Evolutionary conservation across 2,113 vertebrate genomes (phyloP), one percentile per base, ranked within the genome.

Genomic region (Scomber japonicus): DNA sequence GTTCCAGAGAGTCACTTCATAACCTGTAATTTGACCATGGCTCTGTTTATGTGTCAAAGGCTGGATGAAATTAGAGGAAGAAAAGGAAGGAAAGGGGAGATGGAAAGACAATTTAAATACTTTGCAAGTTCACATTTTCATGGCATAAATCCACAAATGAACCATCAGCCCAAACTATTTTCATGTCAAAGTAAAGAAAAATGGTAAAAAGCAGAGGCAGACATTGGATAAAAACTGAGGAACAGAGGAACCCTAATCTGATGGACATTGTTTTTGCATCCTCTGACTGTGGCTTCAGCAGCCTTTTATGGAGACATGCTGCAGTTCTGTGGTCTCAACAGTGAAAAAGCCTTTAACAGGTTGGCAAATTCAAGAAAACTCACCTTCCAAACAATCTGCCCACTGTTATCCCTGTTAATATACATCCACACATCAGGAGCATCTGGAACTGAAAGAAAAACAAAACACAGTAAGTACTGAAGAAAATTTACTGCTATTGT

Each of bases 331-430:
- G 59, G 1, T 71, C 21, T 13, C 11, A 13, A 17, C 30, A 60
- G 62, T 50, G n/a, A 56, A 75, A 67, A 12, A 35, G 3, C 31
- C 31, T 40, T 40, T 40, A 9, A 2, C 35, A 40, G 9, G 10
- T 40, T 0, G 5, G 21, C 5, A 35, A 15, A 21, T 24, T 1
- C 9, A 40, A 40, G 35, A 40, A 44, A 15, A 54, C 2, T 51
- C 61, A 96, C 95, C 90, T 94, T 96, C 95, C 95, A 96, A 54
- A 94, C 0, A 45, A 96, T 31, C 35, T 53, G 77, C 4, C 89
- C 92, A 6, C 86, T 88, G 64, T 85, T 70, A 72, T 94, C 85
- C 69, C 46, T 75, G 72, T 89, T 89, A 72, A 91, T 89, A 88
- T 90, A 90, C 48, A 93, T 12, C 95, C 95, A 96, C 16, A 93